Evolutionary conservation across 1,140 invertebrate genomes (phyloP), one percentile per base, ranked within the genome.

Genomic region (Drosophila seguyi): DNA sequence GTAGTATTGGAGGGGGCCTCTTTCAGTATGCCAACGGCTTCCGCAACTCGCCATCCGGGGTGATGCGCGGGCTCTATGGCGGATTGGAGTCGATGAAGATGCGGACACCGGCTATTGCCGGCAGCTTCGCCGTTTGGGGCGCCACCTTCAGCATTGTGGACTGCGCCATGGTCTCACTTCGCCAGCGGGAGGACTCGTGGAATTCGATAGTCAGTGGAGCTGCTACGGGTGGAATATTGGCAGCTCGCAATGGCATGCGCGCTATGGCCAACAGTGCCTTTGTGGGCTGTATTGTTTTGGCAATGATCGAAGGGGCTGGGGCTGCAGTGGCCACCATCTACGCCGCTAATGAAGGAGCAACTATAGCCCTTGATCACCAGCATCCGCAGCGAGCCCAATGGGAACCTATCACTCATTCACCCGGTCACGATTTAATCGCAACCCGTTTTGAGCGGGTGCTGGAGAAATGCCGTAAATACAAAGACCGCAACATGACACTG

Each of bases 191-290:
- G 39, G 85, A 90, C 27, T 57, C 81, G 0, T 90, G 85, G 86
- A 90, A 90, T n/a, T 90, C 85, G 0, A 90, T 90, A 25, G 45
- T 81, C 0, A 90, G 85, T 13, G 85, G 85, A 6, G 85, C 85
- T 14, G 67, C 85, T 2, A 85, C 85, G 1, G 85, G 85, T 16
- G 85, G 78, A 1, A 85, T 90, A 38, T 61, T 90, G 0, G 81
- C 85, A 0, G 85, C 86, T 0, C 85, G 85, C 13, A 90, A 68
- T 11, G 85, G 85, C 3, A 20, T 90, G 8, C 77, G 80, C n/a
- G 86, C 86, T 11, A 90, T 90, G 78, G 85, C 78, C 4, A 90
- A 90, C 38, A 83, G 85, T 20, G 85, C 85, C 1, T 20, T 90
- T 22, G 86, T 90, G 2, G 81, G 85, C 2, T 88, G 81, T 6